Conservation (phyloP, 64 coral and sea anemone genomes). For the Dendronephthya gigantea region DNA sequence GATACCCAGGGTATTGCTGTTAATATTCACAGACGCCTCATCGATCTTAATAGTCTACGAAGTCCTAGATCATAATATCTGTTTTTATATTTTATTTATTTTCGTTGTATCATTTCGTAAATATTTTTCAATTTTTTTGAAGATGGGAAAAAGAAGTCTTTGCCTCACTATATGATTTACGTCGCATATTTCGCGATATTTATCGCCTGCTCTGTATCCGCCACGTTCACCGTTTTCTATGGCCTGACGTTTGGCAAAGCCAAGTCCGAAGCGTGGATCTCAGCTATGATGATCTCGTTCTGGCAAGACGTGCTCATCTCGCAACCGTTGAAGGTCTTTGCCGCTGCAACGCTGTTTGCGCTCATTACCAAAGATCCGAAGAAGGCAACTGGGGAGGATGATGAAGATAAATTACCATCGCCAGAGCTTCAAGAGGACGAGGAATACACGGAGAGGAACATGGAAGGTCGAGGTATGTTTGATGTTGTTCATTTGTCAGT, state of each 20-base stretch:
- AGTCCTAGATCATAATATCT: too few relatives aligned
- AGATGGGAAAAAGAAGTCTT: background rate
- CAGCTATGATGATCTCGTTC: constrained; percentile 77
- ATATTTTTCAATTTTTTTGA: too few relatives aligned
- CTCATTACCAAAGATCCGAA: constrained; percentile 87
- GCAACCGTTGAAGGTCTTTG: constrained; percentile 78
- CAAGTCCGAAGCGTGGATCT: constrained; percentile 69
- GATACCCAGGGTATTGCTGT: too few relatives aligned
- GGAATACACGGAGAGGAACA: background rate
- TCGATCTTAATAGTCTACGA: too few relatives aligned
- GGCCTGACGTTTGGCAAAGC: constrained; percentile 65
- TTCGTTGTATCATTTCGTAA: too few relatives aligned
- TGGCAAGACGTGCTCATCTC: constrained; percentile 71
- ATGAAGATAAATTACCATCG: background rate
- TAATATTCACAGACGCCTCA: too few relatives aligned
- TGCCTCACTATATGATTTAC: constrained; percentile 63
- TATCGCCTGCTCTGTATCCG: constrained; percentile 31
- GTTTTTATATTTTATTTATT: too few relatives aligned
- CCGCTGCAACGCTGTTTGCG: constrained; percentile 64
- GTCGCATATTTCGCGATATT: constrained; percentile 38
- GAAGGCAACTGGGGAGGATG: constrained; percentile 23
- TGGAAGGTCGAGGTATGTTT: background rate
- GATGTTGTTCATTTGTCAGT: too few relatives aligned
- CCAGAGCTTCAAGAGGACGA: background rate
- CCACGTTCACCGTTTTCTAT: constrained; percentile 54